Conservation (phyloP, 2,797 vertebrate genomes). For the Pseudotriccus pelzelni region DNA sequence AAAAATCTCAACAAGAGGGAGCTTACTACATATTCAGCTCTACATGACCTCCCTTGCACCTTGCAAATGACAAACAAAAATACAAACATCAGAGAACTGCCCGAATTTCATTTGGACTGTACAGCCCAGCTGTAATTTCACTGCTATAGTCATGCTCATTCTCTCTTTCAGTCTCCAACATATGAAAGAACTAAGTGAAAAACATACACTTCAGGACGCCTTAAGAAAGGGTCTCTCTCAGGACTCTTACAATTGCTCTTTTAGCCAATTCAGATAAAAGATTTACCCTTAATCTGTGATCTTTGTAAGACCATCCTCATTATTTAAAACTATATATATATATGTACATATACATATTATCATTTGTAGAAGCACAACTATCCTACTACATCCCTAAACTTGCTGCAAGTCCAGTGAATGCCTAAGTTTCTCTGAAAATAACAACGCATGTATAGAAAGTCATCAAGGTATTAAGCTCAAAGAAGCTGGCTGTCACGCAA, state of each 20-base stretch:
- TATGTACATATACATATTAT: fast-evolving
- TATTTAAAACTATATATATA: background rate
- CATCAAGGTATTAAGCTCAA: background rate
- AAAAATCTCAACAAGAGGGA: background rate
- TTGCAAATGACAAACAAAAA: background rate
- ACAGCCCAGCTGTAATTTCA: background rate
- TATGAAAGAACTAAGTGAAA: background rate
- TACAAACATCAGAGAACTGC: background rate
- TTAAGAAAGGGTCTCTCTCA: background rate
- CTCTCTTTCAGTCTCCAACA: background rate
- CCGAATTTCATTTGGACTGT: fast-evolving
- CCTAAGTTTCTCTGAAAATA: background rate
- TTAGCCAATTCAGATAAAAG: background rate
- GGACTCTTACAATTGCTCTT: background rate
- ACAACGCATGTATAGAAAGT: background rate
- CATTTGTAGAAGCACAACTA: background rate
- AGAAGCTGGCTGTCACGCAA: fast-evolving
- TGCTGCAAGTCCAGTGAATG: background rate
- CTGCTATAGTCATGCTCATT: background rate
- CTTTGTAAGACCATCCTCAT: background rate
- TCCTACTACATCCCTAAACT: background rate
- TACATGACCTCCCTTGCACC: background rate
- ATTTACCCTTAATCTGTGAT: background rate
- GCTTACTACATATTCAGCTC: background rate
- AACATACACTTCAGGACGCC: fast-evolving